These are phyloP conservation scores for Parazoanthus swiftii DNA, from an alignment of 92 coral and sea anemone species.

Conservation along the genomic window DNA sequence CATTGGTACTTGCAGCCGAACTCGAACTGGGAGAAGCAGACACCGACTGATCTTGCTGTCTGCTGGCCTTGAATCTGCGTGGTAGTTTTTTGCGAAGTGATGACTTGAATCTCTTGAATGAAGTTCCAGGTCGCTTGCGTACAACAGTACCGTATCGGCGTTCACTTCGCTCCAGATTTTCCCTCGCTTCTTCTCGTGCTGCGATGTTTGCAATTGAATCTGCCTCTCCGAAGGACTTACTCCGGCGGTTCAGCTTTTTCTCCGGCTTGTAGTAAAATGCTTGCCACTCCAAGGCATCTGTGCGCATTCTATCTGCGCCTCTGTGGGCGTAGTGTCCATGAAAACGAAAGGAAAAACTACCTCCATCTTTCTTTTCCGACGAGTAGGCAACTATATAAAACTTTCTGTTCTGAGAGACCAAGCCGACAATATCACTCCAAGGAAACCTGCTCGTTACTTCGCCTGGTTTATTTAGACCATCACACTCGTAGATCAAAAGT, in stretches of 20 bases:
- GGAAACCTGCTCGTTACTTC: constrained; percentile 57
- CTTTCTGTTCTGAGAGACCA: constrained; percentile 79
- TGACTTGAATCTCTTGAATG: constrained; percentile 65
- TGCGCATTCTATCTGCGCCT: constrained; percentile 79
- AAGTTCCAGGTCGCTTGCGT: constrained; percentile 40
- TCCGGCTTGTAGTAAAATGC: constrained; percentile 72
- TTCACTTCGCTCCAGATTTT: constrained; percentile 49
- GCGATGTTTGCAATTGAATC: constrained; percentile 57
- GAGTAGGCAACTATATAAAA: constrained; percentile 78
- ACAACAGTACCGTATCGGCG: constrained; percentile 66
- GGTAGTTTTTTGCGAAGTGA: constrained; percentile 67
- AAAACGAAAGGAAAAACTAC: constrained; percentile 73
- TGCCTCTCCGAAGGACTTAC: constrained; percentile 80
- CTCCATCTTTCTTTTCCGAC: constrained; percentile 74
- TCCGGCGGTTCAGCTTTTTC: constrained; percentile 68
- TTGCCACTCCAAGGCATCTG: constrained; percentile 63
- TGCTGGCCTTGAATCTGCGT: constrained; percentile 48
- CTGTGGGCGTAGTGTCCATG: constrained; percentile 91
- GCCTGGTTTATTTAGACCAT: constrained; percentile 60
- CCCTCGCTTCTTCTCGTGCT: constrained; percentile 30
- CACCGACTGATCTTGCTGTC: not conserved
- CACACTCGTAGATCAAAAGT: constrained; percentile 66
- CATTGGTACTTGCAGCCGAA: constrained; percentile 1
- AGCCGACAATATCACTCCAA: constrained; percentile 78
- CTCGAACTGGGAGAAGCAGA: not conserved